Evolutionary conservation across 2,888 invertebrate genomes (phyloP).

Genomic region (Tetheella fluctuosa): DNA sequence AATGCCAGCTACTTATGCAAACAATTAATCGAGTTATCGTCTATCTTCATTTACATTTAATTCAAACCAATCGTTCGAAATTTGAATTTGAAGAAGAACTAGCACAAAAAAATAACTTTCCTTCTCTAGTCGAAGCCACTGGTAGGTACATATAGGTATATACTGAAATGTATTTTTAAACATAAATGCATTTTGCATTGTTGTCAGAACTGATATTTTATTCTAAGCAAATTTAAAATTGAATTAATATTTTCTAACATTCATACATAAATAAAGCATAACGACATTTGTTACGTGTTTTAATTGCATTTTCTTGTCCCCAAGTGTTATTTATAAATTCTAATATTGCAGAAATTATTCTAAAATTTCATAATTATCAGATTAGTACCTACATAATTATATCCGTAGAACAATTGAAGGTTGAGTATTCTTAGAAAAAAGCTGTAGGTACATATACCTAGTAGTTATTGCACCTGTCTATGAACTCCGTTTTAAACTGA

Average conservation of each 20-base stretch:
- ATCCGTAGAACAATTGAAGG: constrained; percentile 45
- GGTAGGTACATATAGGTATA: too few relatives aligned
- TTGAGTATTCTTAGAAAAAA: constrained; percentile 36
- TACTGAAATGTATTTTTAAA: too few relatives aligned
- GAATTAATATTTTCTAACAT: too few relatives aligned
- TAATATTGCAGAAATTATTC: constrained; percentile 33
- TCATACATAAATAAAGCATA: neutral
- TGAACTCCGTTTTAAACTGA: constrained; percentile 28
- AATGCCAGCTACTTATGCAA: too few relatives aligned
- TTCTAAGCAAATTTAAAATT: neutral
- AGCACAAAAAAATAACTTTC: too few relatives aligned
- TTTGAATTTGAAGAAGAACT: too few relatives aligned
- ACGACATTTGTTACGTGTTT: neutral
- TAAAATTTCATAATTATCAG: constrained; percentile 39
- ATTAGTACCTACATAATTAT: constrained; percentile 51
- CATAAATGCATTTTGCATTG: too few relatives aligned
- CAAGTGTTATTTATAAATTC: constrained; percentile 33
- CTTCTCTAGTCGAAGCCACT: too few relatives aligned
- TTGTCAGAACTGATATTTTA: neutral
- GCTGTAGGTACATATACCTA: constrained; percentile 12
- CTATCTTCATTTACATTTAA: too few relatives aligned
- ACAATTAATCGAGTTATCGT: too few relatives aligned
- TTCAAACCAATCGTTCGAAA: too few relatives aligned
- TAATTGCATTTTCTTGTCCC: neutral
- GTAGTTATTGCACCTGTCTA: constrained; percentile 51